Base-by-base conservation (phyloP, 2,113 vertebrate genomes). In the Cyprinodon brontotheroides region DNA sequence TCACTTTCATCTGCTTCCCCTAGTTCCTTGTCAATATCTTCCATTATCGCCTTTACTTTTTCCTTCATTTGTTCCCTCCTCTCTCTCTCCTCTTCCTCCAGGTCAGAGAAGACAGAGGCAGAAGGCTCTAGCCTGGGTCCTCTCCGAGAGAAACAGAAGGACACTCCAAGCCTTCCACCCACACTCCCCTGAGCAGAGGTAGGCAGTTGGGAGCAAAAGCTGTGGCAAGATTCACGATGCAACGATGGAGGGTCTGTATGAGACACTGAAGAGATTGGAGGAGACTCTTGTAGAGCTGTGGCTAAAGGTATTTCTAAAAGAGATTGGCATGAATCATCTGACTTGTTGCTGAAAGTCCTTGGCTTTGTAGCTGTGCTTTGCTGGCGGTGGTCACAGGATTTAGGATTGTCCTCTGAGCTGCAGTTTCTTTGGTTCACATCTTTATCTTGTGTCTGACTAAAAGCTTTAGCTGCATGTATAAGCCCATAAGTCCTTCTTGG, bases 111-210 rank as follows among this genome's bases (percentile, higher is more conserved):
- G 86, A 99, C 96, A 0, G 98, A 97, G 36, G 98, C 98, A 1
- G 96, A 98, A 17, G 97, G 98, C 85, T 99, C 97, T 4, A 99
- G 95, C 85, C 96, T 96, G 77, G 96, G 92, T 74, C 96, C 95
- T 82, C 97, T 96, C 89, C 95, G 97, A 39, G 97, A 98, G 89
- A 99, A 98, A 41, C 97, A 98, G 91, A 99, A 99, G 14, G 97
- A 99, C 79, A 99, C 95, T 40, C 95, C 96, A 11, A 93, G 92
- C 53, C 96, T 94, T 79, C 93, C 89, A 45, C 85, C 90, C 6
- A 77, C 84, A 68, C 68, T 83, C 43, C 74, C 89, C 64, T 22
- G 70, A 36, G 77, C 78, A 53, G 80, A 61, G 38, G 83, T 78
- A 72, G 95, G 89, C 64, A 94, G 68, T 79, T 90, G 80, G 72